Evolutionary conservation across 2,113 vertebrate species (phyloP), one percentile per base, ranked within the genome.

Genomic region (Phrynosoma platyrhinos): DNA sequence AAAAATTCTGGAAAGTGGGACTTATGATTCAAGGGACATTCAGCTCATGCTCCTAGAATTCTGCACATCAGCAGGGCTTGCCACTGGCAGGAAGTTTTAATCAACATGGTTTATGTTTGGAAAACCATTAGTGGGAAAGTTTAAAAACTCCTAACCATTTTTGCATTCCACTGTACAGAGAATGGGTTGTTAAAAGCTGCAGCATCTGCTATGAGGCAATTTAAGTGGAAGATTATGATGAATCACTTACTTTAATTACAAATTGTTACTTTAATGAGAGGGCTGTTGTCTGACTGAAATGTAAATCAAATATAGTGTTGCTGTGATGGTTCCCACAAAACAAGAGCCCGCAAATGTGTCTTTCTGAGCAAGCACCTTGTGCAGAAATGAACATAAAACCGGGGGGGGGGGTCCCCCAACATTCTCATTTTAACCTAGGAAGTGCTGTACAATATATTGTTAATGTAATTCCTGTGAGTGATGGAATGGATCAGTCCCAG

Each of bases 51-150:
- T 32, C 10, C 47, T 88, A 9, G 47, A 40, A 62, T 25, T 62
- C 62, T 83, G 72, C 47, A 47, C 47, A 47, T 47, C 47, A 47
- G 47, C 16, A 53, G 30, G n/a, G 47, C 32, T 83, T 83, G 68
- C 47, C 16, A 72, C 52, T 53, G 82, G 47, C 82, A 83, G 82
- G 82, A 72, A 72, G 47, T 72, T 71, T 72, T 72, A 71, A 81
- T 27, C 68, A 32, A 32, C 27, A 21, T 72, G 68, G 20, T 62
- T n/a, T 84, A 42, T 20, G 20, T 72, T 72, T 83, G 23, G 68
- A 68, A 83, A 72, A n/a, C 8, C 27, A n/a, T 83, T 83, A 30
- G 30, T 72, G 82, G 82, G 47, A 72, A 83, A 72, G 30, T 53
- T 21, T 69, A 9, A 36, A 72, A 83, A 83, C 47, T 30, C 32